A percentile compares a stretch with the other conserved stretches of the same genome.
phyloP scores from a whole-genome alignment of 1,140 invertebrate genomes.

The Patella vulgata region DNA sequence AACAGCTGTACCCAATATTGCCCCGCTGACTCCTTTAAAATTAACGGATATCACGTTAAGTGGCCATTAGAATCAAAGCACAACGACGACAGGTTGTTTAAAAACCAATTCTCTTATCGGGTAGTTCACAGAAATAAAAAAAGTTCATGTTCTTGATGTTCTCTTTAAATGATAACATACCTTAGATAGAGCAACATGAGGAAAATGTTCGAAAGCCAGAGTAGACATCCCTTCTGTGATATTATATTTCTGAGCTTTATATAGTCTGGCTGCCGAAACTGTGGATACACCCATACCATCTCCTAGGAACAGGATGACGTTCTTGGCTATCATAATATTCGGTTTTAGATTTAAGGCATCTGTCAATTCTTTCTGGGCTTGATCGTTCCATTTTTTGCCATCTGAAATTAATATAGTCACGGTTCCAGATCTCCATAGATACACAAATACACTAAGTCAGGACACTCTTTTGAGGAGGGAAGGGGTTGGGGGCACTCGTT shows the following conservation, averaged over 20 bases:
- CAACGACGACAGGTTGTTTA: no score
- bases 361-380: slow-evolving; percentile 25
- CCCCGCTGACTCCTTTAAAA: no score
- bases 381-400: slow-evolving; percentile 24
- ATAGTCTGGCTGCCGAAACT: slow-evolving; percentile 83
- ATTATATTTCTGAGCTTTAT: slow-evolving; percentile 72
- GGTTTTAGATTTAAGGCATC: slow-evolving; percentile 21
- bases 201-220: slow-evolving; percentile 81
- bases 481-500: no score
- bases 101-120: not conserved
- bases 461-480: no score
- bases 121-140: no score
- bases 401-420: slow-evolving; percentile 15
- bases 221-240: slow-evolving; percentile 66
- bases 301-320: slow-evolving; percentile 91
- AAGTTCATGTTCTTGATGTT: no score
- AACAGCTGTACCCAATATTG: no score
- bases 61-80: no score
- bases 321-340: slow-evolving; percentile 74
- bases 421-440: no score
- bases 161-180: no score
- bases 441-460: no score
- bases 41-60: no score
- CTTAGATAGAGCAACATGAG: slow-evolving; percentile 77
- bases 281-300: slow-evolving; percentile 95